Percentiles rank a stretch among this genome's conserved stretches.
These are phyloP conservation scores for Melanogrammus aeglefinus DNA, from an alignment of 2,797 vertebrate species.

Conservation along the genomic window DNA sequence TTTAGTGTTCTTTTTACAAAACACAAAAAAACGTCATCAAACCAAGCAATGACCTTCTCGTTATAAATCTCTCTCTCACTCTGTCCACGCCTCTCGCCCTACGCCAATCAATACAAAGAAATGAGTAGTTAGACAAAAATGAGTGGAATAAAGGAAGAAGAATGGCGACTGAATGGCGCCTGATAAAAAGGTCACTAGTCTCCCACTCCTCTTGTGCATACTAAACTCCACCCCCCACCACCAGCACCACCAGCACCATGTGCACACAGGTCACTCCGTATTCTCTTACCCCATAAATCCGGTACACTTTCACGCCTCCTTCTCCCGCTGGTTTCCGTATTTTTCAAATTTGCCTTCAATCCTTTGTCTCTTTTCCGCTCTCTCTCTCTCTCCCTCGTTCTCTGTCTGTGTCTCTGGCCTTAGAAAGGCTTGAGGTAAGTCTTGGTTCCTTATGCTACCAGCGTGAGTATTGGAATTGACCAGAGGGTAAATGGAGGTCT, in stretches of 20 bases:
- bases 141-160: constrained; percentile 26
- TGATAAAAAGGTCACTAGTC: constrained; percentile 55
- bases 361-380: background rate
- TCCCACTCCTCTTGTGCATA: background rate
- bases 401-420: background rate
- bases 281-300: background rate
- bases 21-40: constrained; percentile 66
- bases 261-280: constrained; percentile 33
- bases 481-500: background rate
- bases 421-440: background rate
- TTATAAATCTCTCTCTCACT: constrained; percentile 23
- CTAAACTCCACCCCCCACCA: constrained; percentile 29
- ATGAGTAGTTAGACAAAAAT: constrained; percentile 29
- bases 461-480: background rate
- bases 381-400: background rate
- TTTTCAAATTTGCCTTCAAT: background rate
- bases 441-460: background rate
- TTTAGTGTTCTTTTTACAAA: constrained; percentile 47
- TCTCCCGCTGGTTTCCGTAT: background rate
- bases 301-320: background rate
- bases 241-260: background rate
- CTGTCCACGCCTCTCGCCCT: background rate
- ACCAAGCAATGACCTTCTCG: constrained; percentile 61
- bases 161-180: constrained; percentile 36
- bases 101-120: constrained; percentile 41